Conservation (phyloP, 1,140 invertebrate genomes). For the Cephus cinctus region DNA sequence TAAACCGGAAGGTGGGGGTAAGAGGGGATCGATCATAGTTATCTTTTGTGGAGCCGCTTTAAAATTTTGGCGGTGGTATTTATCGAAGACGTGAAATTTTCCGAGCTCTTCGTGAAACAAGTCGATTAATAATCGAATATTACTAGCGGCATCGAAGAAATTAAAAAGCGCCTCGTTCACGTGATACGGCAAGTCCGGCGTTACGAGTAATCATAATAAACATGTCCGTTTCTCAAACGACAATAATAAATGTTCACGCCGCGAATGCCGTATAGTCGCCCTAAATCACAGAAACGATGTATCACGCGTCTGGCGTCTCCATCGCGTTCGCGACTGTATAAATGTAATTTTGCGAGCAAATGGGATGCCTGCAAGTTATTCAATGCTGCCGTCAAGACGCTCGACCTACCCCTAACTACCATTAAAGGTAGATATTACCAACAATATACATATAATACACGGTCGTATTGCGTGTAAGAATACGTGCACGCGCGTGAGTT, state of each 20-base stretch:
- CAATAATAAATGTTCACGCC: slow-evolving; percentile 32
- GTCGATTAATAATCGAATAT: slow-evolving; percentile 21
- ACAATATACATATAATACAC: too few relatives aligned
- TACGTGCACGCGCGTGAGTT: too few relatives aligned
- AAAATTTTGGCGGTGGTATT: neutral
- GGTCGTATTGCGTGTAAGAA: too few relatives aligned
- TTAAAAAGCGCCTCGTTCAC: too few relatives aligned
- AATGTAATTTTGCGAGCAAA: slow-evolving; percentile 26
- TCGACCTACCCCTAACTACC: too few relatives aligned
- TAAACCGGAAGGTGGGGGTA: too few relatives aligned
- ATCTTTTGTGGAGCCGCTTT: too few relatives aligned
- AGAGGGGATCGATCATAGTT: too few relatives aligned
- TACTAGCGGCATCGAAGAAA: too few relatives aligned
- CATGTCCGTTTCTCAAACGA: slow-evolving; percentile 23
- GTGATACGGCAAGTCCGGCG: slow-evolving; percentile 1
- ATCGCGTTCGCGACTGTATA: slow-evolving; percentile 17
- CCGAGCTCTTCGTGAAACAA: neutral
- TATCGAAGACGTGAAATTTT: neutral
- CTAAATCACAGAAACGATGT: slow-evolving; percentile 33
- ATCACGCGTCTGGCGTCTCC: slow-evolving; percentile 22
- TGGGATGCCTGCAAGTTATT: slow-evolving; percentile 7
- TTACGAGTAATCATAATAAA: slow-evolving; percentile 30
- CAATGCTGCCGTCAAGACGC: too few relatives aligned
- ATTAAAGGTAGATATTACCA: too few relatives aligned
- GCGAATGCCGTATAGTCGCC: slow-evolving; percentile 15